Base-by-base conservation (phyloP, 2,888 invertebrate genomes). In the Orthosia gothica region DNA sequence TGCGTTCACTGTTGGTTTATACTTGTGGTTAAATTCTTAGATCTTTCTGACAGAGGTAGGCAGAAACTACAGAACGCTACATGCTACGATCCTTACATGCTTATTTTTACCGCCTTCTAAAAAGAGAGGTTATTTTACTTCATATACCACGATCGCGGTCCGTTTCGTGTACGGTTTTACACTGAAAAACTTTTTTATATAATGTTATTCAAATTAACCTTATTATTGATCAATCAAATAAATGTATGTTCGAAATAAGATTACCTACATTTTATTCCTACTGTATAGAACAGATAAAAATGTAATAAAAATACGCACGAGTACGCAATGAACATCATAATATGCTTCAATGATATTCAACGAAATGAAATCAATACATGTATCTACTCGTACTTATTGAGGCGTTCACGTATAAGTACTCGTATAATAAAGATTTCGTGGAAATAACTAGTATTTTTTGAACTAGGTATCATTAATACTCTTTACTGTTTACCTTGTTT, bases 301-400 rank as follows among this genome's bases (percentile, higher is more conserved):
- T 82, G 32, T 77, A 82, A 79, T 79, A 70, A 64, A 68, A 78
- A 50, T 61, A 66, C 65, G 76, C 57, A 49, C 54, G 52, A 58
- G 62, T 45, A 54, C 52, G 20, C 62, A 66, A 57, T 49, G 57
- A 66, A 66, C 47, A 45, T 50, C 49, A 78, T 55, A 61, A 75
- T 79, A 70, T 62, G 66, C 32, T 68, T 65, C 40, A 71, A 64
- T 67, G 59, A 23, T 55, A 76, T 76, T 70, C 82, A 58, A 40
- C 54, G 54, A 68, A 54, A 78, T 54, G 52, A 71, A 78, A 80
- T 78, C 79, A 78, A 80, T 82, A 70, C 55, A 20, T 69, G 49
- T 58, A 64, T 47, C n/a, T 49, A 26, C 23, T 65, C n/a, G 45
- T 64, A 58, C 32, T 62, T 82, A 69, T 76, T 55, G 57, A 58